These are phyloP conservation scores for Zhuqinia jingwanae DNA, from an alignment of 2,888 invertebrate genomes.

Conservation along the genomic window DNA sequence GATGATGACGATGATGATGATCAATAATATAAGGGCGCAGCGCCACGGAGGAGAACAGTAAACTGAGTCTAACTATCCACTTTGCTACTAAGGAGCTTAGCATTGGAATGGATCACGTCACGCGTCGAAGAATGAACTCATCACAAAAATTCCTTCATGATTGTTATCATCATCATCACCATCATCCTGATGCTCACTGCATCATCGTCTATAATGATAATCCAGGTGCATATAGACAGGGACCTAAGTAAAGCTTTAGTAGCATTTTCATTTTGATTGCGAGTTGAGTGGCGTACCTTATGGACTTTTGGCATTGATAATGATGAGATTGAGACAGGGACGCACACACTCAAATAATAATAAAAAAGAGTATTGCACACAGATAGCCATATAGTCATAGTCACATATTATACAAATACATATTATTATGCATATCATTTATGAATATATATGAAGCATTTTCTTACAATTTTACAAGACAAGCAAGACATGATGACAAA, in stretches of 20 bases:
- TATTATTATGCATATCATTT: too few relatives aligned
- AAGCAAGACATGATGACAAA: constrained; percentile 17
- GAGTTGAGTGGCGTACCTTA: constrained; percentile 18
- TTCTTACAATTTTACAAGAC: neutral
- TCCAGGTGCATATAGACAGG: constrained; percentile 31
- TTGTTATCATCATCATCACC: neutral
- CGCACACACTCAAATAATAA: neutral
- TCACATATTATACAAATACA: neutral
- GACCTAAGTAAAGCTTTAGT: too few relatives aligned
- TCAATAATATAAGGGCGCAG: constrained; percentile 41
- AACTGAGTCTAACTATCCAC: neutral
- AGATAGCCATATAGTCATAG: neutral
- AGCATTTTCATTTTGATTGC: neutral
- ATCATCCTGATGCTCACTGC: neutral
- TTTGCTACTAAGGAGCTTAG: constrained; percentile 32
- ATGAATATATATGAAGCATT: neutral
- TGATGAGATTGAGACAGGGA: neutral
- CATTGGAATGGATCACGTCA: constrained; percentile 59
- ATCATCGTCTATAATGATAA: constrained; percentile 21
- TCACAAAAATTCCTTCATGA: constrained; percentile 56
- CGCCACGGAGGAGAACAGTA: neutral
- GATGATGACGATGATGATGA: constrained; percentile 26
- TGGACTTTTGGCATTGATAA: constrained; percentile 52
- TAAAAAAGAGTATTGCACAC: neutral
- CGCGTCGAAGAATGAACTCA: constrained; percentile 66